Conservation (phyloP, 2,113 vertebrate genomes). For the Nothoprocta pentlandii region DNA sequence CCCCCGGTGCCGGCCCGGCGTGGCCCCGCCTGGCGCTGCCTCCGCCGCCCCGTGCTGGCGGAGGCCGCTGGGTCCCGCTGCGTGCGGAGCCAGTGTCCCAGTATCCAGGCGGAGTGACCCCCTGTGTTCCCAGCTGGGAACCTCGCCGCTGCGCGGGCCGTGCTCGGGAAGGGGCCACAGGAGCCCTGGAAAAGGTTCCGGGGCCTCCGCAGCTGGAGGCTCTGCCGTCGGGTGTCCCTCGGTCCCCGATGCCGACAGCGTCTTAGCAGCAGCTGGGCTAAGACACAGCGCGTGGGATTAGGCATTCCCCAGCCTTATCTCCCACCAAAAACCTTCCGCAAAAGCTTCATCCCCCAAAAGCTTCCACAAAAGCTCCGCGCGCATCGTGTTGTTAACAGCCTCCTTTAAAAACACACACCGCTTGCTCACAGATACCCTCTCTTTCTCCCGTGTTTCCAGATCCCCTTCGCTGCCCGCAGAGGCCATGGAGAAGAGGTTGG, state of each 20-base stretch:
- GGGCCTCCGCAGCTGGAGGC: neutral
- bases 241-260: slow-evolving; percentile 18
- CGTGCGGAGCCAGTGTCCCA: too few species aligned
- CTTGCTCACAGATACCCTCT: slow-evolving; percentile 17
- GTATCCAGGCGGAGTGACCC: too few species aligned
- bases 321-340: neutral
- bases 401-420: neutral
- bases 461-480: slow-evolving; percentile 58
- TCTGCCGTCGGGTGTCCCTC: neutral
- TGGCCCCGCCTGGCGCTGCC: too few species aligned
- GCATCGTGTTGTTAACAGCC: neutral
- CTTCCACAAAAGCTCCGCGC: neutral
- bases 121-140: too few species aligned
- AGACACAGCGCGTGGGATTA: slow-evolving; percentile 48
- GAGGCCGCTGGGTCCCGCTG: too few species aligned
- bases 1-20: too few species aligned
- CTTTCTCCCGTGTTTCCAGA: slow-evolving; percentile 57
- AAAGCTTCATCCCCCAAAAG: neutral
- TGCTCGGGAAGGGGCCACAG: neutral
- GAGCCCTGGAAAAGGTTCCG: neutral
- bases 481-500: slow-evolving; percentile 83
- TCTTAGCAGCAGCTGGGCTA: slow-evolving; percentile 33
- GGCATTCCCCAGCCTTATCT: neutral
- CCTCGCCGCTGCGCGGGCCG: too few species aligned
- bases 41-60: too few species aligned